These are phyloP conservation scores for Centropus unirufus DNA, from an alignment of 2,113 vertebrate genomes.

Conservation along the genomic window DNA sequence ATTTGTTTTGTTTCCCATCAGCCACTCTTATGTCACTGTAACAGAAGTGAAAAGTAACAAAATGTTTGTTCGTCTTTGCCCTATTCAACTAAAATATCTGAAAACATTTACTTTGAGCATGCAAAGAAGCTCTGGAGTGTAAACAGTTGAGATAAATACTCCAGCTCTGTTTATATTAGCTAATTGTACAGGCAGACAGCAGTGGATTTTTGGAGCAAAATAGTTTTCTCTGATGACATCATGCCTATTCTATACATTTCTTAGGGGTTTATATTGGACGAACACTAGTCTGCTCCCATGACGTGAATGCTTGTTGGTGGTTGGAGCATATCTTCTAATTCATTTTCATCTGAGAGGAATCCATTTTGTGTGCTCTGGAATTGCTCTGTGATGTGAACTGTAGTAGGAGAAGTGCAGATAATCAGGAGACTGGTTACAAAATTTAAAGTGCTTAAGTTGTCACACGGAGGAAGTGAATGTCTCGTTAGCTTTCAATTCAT, in stretches of 20 bases:
- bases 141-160: neutral
- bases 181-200: neutral
- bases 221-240: neutral
- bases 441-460: neutral
- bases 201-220: neutral
- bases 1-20: slow-evolving; percentile 7
- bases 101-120: neutral
- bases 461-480: neutral
- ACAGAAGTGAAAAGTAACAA: slow-evolving; percentile 3
- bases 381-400: neutral
- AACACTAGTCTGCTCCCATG: neutral
- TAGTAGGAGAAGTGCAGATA: neutral
- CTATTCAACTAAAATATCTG: neutral
- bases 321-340: neutral
- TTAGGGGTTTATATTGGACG: neutral
- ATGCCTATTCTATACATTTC: neutral
- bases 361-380: neutral
- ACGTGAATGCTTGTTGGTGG: neutral
- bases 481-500: neutral
- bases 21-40: neutral
- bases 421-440: neutral
- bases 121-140: neutral
- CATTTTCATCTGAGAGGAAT: neutral
- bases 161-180: neutral
- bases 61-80: neutral